Evolutionary conservation across 2,113 vertebrate genomes (phyloP), one percentile per base, ranked within the genome.

Genomic region (Garra rufa): DNA sequence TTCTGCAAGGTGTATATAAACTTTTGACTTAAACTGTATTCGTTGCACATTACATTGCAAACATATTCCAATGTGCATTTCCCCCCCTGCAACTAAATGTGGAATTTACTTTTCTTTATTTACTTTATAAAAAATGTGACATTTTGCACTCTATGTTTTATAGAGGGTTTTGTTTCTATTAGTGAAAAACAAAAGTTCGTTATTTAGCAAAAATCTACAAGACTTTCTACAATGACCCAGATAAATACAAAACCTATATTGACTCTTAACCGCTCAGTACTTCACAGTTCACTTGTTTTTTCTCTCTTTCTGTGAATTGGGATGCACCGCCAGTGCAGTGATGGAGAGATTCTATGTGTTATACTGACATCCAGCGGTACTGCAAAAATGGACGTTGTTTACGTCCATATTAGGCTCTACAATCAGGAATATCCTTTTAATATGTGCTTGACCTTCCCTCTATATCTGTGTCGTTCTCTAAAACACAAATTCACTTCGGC

Each of bases 361-460:
- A 81, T 80, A 83, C 75, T 85, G 85, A 84, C 88, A 69, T 77
- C 85, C 78, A 79, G 83, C 81, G 88, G 44, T 26, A 82, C 17
- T 83, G 41, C 71, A 77, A 4, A 30, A 46, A 21, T 43, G n/a
- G 3, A 21, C 24, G 73, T 38, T 48, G 46, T 9, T 15, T n/a
- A 38, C 28, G 6, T 7, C 6, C 52, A 57, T 34, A 75, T 75
- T 75, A 46, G 41, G n/a, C 41, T 73, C 10, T 6, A 8, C n/a
- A 73, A 34, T 55, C 28, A 76, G 6, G 17, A 17, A 78, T 43
- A 14, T 9, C 2, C 1, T 59, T 78, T 59, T 59, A 78, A 43
- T 41, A 6, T 78, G 13, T 26, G 13, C 21, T 61, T 11, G 38
- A 26, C n/a, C 2, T 71, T 17, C 3, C 34, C 7, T 43, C 13